A percentile compares a stretch with the other conserved stretches of the same genome.
Evolutionary conservation across 2,797 vertebrate genomes (phyloP).

Genomic region (Periophthalmus magnuspinnatus): DNA sequence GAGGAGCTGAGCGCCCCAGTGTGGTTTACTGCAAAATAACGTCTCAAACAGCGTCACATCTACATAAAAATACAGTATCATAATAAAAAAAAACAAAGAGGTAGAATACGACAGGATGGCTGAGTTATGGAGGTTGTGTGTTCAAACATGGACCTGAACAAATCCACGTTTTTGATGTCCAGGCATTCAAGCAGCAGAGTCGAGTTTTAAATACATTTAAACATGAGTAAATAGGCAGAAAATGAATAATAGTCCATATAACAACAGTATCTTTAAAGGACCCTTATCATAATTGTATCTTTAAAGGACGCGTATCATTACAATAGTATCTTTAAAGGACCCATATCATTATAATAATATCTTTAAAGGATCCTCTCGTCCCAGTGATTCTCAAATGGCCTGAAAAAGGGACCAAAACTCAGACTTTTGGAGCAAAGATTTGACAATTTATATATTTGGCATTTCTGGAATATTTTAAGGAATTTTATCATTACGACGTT

Average conservation of each 20-base stretch:
- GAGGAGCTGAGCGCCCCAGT: conserved; percentile 51
- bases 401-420: background rate
- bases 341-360: background rate
- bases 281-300: background rate
- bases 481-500: too few relatives aligned
- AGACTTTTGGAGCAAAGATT: background rate
- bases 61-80: conserved; percentile 48
- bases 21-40: conserved; percentile 23
- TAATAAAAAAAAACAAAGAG: conserved; percentile 72
- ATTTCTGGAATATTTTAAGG: too few relatives aligned
- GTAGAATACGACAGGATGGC: conserved; percentile 71
- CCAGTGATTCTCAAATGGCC: conserved; percentile 9
- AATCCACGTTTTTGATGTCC: conserved; percentile 53
- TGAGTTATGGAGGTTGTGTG: conserved; percentile 66
- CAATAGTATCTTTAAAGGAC: too few relatives aligned
- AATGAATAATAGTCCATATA: conserved; percentile 30
- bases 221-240: conserved; percentile 58
- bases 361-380: conserved; percentile 54
- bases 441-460: background rate
- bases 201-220: conserved; percentile 72
- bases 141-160: conserved; percentile 33
- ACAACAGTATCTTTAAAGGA: too few relatives aligned
- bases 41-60: conserved; percentile 58
- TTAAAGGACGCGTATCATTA: conserved; percentile 22
- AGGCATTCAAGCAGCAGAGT: conserved; percentile 68